Percentiles rank a stretch among this genome's conserved stretches.
phyloP scores from a whole-genome alignment of 2,113 vertebrate genomes.

The Phalacrocorax carbo region DNA sequence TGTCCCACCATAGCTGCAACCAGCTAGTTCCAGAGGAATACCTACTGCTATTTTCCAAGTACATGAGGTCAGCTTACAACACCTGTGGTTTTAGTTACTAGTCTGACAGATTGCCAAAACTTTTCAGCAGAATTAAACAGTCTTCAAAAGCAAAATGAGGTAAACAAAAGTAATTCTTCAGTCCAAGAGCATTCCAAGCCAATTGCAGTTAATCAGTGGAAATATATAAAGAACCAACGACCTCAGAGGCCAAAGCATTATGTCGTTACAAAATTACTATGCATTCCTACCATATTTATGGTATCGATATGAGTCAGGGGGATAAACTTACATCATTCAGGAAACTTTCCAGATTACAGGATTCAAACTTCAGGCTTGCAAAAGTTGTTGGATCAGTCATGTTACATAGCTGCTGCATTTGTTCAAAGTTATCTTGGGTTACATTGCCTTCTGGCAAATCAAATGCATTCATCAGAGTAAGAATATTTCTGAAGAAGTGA shows the following conservation, averaged over 20 bases:
- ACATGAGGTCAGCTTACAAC: neutral
- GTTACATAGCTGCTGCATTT: conserved; percentile 58
- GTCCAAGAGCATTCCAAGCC: neutral
- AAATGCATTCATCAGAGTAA: conserved; percentile 77
- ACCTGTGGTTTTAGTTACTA: neutral
- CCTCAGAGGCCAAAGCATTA: neutral
- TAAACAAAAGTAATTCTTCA: neutral
- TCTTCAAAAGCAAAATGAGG: neutral
- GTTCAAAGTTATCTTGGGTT: conserved; percentile 74
- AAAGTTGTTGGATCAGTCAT: neutral
- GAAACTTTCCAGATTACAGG: conserved; percentile 71
- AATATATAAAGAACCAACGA: neutral
- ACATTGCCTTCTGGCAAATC: conserved; percentile 76
- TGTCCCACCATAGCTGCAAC: neutral
- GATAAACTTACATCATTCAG: conserved; percentile 72
- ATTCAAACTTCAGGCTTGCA: conserved; percentile 64
- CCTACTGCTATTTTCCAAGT: neutral
- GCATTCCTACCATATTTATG: neutral
- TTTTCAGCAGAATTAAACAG: neutral
- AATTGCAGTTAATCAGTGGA: neutral
- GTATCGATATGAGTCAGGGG: neutral
- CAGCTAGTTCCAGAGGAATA: neutral
- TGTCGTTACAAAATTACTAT: neutral
- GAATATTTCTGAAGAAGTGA: conserved; percentile 76
- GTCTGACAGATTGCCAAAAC: neutral